Conservation (phyloP, 2,888 invertebrate species). For the Acanthosepion lycidas region DNA sequence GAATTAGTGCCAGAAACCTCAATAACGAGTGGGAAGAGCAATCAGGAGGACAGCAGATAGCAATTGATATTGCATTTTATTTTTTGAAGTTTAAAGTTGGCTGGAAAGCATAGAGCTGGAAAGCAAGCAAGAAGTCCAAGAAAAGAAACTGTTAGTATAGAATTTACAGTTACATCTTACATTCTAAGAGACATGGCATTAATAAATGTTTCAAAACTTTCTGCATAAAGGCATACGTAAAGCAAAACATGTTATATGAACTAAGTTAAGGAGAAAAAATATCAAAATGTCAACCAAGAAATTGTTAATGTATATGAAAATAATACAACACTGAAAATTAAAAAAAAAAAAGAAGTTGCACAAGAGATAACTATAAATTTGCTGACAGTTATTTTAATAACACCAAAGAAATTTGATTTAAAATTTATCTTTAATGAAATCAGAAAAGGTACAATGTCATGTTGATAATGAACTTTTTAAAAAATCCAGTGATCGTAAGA, state of each 20-base stretch:
- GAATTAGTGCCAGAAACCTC: too few relatives aligned
- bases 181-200: too few relatives aligned
- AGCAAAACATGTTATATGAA: neutral
- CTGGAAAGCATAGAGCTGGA: too few relatives aligned
- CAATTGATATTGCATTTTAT: too few relatives aligned
- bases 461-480: neutral
- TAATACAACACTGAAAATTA: neutral
- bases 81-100: too few relatives aligned
- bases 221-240: neutral
- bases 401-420: neutral
- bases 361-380: neutral
- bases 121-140: too few relatives aligned
- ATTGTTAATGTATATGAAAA: neutral
- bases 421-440: neutral
- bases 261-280: neutral
- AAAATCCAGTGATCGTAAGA: neutral
- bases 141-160: too few relatives aligned
- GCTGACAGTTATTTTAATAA: neutral
- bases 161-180: too few relatives aligned
- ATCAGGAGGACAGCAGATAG: too few relatives aligned
- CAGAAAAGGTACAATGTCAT: slow-evolving; percentile 3
- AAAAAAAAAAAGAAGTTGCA: neutral
- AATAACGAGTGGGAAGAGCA: too few relatives aligned
- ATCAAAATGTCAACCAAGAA: neutral
- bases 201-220: too few relatives aligned